Base-by-base conservation (phyloP, 2,888 invertebrate species). In the Liposcelis brunnea region DNA sequence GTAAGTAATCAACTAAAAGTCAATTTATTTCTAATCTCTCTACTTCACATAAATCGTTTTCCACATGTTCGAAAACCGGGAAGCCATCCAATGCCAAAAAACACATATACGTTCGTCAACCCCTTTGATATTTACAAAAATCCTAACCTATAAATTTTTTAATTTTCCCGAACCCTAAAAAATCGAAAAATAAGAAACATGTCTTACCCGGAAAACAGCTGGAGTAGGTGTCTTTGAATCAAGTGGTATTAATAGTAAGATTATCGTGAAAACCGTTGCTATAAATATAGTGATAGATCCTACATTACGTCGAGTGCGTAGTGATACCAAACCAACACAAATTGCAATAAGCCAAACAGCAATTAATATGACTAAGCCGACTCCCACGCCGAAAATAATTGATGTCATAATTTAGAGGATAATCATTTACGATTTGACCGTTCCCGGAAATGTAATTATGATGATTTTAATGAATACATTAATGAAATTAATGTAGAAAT, bases 301-400 rank as follows among this genome's bases (percentile, higher is more conserved):
- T 49, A 79, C 61, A 56, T 67, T 72, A 59, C 72, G 77, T 51
- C 75, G 74, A 34, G 75, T 73, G 55, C 74, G 71, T 37, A 77
- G 62, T 2, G 78, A 74, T 44, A 78, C 62, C 55, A 77, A 70
- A 54, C 77, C 78, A 53, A 77, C 58, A 53, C 77, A 57, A 33
- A 75, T 61, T 31, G 77, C 72, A 47, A 71, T 54, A 52, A 72
- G 66, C 79, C 80, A 80, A 53, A 77, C 58, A 47, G 71, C 61
- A 49, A 75, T 66, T 55, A 81, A 61, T 53, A 77, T 65, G 58
- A 80, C 75, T 49, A 79, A 66, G 53, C 80, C 80, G 51, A 75
- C 63, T 56, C 80, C 80, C 54, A 78, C 68, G 46, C 65, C 64
- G 53, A 65, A 59, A 48, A 65, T 55, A 47, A 62, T 55, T 49